These are phyloP conservation scores for Bellardia bayeri DNA, from an alignment of 2,888 invertebrate genomes.

Conservation along the genomic window DNA sequence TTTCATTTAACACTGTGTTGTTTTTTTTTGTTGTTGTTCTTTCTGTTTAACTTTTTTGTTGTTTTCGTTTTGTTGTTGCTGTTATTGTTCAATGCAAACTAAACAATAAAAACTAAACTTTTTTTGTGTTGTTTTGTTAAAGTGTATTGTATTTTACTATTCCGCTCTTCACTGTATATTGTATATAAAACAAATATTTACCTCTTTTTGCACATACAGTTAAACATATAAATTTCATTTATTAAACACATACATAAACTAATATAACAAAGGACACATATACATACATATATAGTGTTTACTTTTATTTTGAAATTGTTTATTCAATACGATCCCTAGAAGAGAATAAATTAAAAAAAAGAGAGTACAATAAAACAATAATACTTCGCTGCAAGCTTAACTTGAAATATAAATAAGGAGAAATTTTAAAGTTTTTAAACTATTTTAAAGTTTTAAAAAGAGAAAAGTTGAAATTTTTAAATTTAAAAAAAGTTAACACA, in stretches of 20 bases:
- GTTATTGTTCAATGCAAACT: neutral
- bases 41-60: slow-evolving; percentile 1
- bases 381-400: neutral
- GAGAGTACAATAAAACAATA: neutral
- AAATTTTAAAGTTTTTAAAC: neutral
- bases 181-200: slow-evolving; percentile 36
- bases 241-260: neutral
- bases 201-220: neutral
- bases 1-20: slow-evolving; percentile 20
- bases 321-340: neutral
- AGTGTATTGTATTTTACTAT: neutral
- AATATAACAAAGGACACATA: neutral
- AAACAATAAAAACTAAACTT: slow-evolving; percentile 26
- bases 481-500: too few relatives aligned
- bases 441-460: too few relatives aligned
- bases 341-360: slow-evolving; percentile 9
- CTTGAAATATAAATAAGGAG: slow-evolving; percentile 3
- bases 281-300: neutral
- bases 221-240: slow-evolving; percentile 26
- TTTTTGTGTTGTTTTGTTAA: slow-evolving; percentile 16
- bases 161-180: neutral
- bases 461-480: too few relatives aligned
- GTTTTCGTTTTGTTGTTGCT: neutral
- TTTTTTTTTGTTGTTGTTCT: too few relatives aligned
- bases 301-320: neutral